Evolutionary conservation across 2,888 invertebrate genomes (phyloP).

Genomic region (Acrobasis consociella): DNA sequence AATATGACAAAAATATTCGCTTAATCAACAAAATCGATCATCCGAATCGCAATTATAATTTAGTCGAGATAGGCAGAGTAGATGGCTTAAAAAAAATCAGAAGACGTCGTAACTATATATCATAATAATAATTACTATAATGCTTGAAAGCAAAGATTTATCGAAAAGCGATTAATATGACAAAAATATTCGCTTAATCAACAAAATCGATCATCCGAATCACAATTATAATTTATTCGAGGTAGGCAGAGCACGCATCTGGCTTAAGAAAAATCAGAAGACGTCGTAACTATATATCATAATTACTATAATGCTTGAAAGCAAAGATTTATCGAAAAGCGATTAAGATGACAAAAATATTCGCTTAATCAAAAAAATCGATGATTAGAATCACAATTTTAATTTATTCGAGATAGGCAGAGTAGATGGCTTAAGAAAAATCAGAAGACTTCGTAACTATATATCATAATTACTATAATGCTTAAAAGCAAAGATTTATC

Average conservation of each 20-base stretch:
- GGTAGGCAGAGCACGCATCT: slow-evolving; percentile 8
- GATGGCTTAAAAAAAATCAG: no score
- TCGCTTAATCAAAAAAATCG: background rate
- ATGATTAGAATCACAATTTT: slow-evolving; percentile 1
- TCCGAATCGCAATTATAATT: slow-evolving; percentile 11
- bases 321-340: no score
- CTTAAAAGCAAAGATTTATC: no score
- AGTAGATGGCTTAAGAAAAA: slow-evolving; percentile 17
- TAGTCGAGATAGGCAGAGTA: slow-evolving; percentile 6
- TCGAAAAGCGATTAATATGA: background rate
- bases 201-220: background rate
- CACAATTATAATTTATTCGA: slow-evolving; percentile 9
- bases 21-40: background rate
- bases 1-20: background rate
- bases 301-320: no score
- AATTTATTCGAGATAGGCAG: slow-evolving; percentile 12
- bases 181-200: background rate
- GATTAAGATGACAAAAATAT: background rate
- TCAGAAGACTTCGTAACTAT: background rate
- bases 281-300: no score
- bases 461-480: no score
- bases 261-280: no score
- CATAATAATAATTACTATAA: no score
- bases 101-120: no score
- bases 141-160: no score